A percentile compares a stretch with the other conserved stretches of the same genome.
Evolutionary conservation across 2,113 vertebrate species (phyloP).

Genomic region (Setophaga coronata): DNA sequence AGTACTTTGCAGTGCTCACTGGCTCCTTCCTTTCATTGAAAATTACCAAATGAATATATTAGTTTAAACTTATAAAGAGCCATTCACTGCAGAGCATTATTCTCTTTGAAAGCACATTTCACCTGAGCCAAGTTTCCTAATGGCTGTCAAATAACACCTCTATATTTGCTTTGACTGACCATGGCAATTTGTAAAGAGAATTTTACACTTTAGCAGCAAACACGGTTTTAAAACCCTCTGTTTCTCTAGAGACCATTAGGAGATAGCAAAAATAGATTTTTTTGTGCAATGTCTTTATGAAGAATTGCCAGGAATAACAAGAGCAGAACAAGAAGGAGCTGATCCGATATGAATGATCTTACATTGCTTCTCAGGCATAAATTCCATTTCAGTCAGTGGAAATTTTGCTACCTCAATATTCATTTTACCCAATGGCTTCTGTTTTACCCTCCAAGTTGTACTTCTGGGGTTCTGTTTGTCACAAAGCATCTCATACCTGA

Average conservation of each 20-base stretch:
- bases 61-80: background rate
- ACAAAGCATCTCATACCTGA: background rate
- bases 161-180: background rate
- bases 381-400: background rate
- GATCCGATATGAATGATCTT: background rate
- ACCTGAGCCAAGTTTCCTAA: background rate
- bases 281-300: background rate
- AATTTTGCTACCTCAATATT: background rate
- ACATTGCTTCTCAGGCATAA: background rate
- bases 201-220: background rate
- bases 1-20: background rate
- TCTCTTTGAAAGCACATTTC: background rate
- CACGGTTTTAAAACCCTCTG: background rate
- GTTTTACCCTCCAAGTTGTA: background rate
- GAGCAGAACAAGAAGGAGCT: background rate
- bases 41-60: background rate
- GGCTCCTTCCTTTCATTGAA: background rate
- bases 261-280: background rate
- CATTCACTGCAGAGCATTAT: background rate
- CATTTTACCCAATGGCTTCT: background rate
- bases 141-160: background rate
- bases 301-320: background rate
- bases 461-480: background rate
- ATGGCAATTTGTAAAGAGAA: background rate
- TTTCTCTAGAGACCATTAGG: background rate